Evolutionary conservation across 2,888 invertebrate species (phyloP), one percentile per base, ranked within the genome.

Genomic region (Drosophila parthenogenetica): DNA sequence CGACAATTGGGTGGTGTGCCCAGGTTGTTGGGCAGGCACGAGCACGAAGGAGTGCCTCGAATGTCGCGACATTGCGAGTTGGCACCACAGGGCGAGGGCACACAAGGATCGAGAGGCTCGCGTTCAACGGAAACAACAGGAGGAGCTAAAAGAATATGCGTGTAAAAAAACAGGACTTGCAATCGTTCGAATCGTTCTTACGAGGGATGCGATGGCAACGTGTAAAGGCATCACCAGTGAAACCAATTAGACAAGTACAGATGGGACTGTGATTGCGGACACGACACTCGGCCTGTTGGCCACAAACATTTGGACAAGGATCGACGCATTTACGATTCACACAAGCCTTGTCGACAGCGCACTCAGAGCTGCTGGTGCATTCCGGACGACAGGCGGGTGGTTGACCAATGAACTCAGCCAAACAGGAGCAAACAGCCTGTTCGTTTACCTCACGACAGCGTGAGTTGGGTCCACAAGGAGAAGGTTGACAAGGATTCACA

Each of bases 401-500:
- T 72, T 93, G 93, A 49, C 95, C 95, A 58, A 94, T 93, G 81
- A 94, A 95, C 74, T 94, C 93, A 48, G 94, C 93, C 71, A 94
- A 91, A 87, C 96, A 96, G 53, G 95, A 95, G 89, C 96, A 96
- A 17, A 95, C 94, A 0, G 95, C 95, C 92, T 95, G 95, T 25
- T 93, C 94, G 80, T 96, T 96, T 25, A 94, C 90, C 90, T 95
- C 95, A 80, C 95, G 94, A 88, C 97, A 97, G 81, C 95, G 93
- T 73, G 97, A 96, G 89, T 97, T 96, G 5, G 96, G 95, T 39
- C 97, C 97, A 90, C 97, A 97, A 0, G 96, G 96, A 2, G 95
- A 95, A 54, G 96, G 96, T 72, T 93, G 92, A 88, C 97, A 97
- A 2, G 96, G 96, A 85, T 95, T 93, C 3, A 92, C 89, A 64